Evolutionary conservation across 2,113 vertebrate genomes (phyloP).

Genomic region (Neogale vison): DNA sequence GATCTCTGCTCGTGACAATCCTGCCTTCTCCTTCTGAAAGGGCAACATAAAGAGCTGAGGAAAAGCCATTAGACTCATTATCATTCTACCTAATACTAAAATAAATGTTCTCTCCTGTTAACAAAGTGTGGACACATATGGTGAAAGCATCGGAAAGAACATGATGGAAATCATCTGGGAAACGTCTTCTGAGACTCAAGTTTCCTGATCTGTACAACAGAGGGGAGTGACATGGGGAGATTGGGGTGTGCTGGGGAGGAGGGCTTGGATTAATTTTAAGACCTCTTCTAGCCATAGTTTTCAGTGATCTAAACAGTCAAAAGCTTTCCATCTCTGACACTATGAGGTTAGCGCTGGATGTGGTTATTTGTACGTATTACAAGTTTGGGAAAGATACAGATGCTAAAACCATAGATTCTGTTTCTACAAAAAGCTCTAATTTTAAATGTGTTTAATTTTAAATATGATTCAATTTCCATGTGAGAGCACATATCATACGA

Average conservation of each 20-base stretch:
- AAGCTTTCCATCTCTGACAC: background rate
- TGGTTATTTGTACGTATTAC: background rate
- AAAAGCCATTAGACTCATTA: background rate
- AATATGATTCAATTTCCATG: constrained; percentile 53
- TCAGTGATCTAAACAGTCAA: background rate
- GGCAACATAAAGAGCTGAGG: background rate
- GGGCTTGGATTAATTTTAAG: background rate
- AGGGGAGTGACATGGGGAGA: background rate
- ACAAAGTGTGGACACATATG: constrained; percentile 39
- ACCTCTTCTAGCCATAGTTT: background rate
- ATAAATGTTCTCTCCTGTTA: background rate
- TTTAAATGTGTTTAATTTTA: constrained; percentile 27
- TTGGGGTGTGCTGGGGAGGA: accelerated
- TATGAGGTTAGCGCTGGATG: background rate
- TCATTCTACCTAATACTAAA: background rate
- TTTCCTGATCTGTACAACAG: background rate
- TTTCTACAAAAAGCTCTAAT: constrained; percentile 21
- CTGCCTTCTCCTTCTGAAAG: background rate
- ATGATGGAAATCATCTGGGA: background rate
- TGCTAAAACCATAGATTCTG: background rate
- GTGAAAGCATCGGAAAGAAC: constrained; percentile 10
- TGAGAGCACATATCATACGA: background rate
- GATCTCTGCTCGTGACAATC: background rate
- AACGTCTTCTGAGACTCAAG: background rate
- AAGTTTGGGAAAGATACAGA: constrained; percentile 13